Base-by-base conservation (phyloP, 1,140 invertebrate species). In the Acromyrmex echinatior region DNA sequence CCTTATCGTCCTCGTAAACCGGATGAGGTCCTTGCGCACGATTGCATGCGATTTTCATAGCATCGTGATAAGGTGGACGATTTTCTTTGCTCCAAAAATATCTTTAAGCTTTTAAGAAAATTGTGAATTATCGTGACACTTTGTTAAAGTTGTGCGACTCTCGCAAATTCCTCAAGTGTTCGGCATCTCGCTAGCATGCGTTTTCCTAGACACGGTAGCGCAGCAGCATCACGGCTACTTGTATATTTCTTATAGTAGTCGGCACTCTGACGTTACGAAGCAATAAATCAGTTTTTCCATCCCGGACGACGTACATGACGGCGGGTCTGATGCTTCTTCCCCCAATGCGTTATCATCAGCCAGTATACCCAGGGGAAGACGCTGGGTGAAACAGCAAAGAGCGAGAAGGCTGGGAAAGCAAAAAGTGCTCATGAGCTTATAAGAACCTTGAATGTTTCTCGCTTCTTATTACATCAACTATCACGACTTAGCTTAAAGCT, bases 251-350 rank as follows among this genome's bases (percentile, higher is more conserved):
- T 58, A 62, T 31, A 56, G 14, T 62, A 70, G 87, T 51, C 85
- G 76, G 51, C 82, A 85, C 74, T 65, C 62, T 65, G 74, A 80
- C 76, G 82, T 74, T 79, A 62, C 88, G 86, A 71, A 80, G 88
- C 89, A 90, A 90, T 90, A 90, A 90, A 90, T 90, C 89, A 90
- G 89, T 90, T 90, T 90, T 90, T 87, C 89, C 89, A 90, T 86
- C 81, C 85, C 88, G 87, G 85, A 90, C 88, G 88, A 87, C 89
- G 88, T 90, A 79, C 73, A 86, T 73, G 63, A 60, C 65, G 56
- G 71, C 51, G 51, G 65, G 58, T 79, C 73, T 89, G 88, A 90
- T 86, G 89, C 78, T 90, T 90, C 88, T 79, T 87, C 66, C 85
- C 63, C 76, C 73, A 74, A 78, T 74, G 86, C 88, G 88, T 90